Evolutionary conservation across 2,113 vertebrate species (phyloP).

Genomic region (Trematocara zebra): DNA sequence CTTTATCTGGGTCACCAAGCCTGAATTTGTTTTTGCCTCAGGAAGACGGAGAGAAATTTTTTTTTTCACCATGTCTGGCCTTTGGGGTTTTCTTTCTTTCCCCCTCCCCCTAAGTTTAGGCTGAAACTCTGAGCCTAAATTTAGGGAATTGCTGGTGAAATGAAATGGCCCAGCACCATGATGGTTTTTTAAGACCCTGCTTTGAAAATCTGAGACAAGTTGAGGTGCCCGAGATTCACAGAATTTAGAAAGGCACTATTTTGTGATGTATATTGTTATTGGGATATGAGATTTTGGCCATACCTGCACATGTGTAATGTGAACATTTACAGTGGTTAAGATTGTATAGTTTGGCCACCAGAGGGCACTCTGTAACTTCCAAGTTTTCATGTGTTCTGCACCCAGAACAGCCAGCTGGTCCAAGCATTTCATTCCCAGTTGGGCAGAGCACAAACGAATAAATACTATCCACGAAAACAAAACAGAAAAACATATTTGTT

Average conservation of each 20-base stretch:
- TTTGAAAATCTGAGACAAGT: neutral
- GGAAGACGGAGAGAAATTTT: accelerated
- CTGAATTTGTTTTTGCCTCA: neutral
- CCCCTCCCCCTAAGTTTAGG: no score
- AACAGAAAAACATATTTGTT: neutral
- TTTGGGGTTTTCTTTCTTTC: no score
- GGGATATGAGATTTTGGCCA: neutral
- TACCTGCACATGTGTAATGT: neutral
- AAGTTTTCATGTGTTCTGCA: neutral
- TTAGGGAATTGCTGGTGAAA: neutral
- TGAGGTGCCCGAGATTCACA: neutral
- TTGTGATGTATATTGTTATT: neutral
- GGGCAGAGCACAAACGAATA: accelerated
- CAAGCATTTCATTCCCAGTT: neutral
- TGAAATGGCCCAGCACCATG: neutral
- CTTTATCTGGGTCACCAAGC: neutral
- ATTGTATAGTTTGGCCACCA: neutral
- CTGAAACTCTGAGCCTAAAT: neutral
- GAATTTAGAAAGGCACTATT: neutral
- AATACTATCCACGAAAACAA: neutral
- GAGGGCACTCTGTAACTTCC: neutral
- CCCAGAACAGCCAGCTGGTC: neutral
- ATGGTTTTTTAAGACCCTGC: neutral
- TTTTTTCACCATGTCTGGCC: no score
- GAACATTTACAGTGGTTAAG: neutral